Evolutionary conservation across 2,797 vertebrate genomes (phyloP), one percentile per base, ranked within the genome.

Genomic region (Coilia nasus): DNA sequence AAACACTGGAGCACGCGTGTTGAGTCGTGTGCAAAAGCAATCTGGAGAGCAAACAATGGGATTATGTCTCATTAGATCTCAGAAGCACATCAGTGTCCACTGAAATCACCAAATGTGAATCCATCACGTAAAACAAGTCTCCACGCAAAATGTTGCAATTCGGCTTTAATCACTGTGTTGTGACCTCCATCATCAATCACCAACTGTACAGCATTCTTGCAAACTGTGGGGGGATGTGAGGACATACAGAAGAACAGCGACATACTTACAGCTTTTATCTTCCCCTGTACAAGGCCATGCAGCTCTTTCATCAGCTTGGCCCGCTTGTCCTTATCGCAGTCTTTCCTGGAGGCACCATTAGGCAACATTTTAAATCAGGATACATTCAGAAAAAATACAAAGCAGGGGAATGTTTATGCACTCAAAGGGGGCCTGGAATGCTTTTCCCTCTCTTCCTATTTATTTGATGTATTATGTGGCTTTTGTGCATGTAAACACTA

Each of bases 1-100:
- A 97, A 98, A 90, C 97, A 98, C 92, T 99, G 97, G 89, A 99
- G 96, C 83, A 99, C 97, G 19, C 98, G 94, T 6, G 97, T 98
- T 0, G 98, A 97, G 90, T 99, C 98, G 0, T 99, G 98, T 0
- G 98, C 97, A 90, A 97, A 99, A 0, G 98, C 97, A 92, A 99
- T 96, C 98, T 99, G 88, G 41, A 88, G 83, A 86, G 2, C 35
- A 44, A 31, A 78, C 71, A 44, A 59, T 19, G 5, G 2, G 57
- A 6, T 59, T 59, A 78, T 21, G 31, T 7, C 71, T 44, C 31
- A 78, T 19, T 19, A 78, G 60, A n/a, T 64, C n/a, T 64, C 60
- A 64, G 23, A 64, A 28, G 11, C 64, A 31, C 28, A 67, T 31
- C 25, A 31, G 35, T 15, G 64, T 31, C 64, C 15, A 67, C 3